Base-by-base conservation (phyloP, 2,888 invertebrate species). In the Craniophora ligustri region DNA sequence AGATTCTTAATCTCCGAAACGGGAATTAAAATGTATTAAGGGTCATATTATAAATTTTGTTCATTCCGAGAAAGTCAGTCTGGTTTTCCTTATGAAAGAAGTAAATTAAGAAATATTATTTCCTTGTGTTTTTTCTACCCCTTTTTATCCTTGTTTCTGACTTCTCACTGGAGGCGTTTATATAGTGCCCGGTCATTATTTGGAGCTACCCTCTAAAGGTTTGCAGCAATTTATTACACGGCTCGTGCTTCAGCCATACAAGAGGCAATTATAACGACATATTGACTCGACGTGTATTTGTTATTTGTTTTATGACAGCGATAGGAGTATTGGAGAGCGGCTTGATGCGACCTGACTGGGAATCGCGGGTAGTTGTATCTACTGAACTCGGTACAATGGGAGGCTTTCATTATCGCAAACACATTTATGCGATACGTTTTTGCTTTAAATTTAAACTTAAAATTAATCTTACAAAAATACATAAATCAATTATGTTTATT, bases 181-280 rank as follows among this genome's bases (percentile, higher is more conserved):
- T 71, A 51, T 56, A 59, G 62, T 55, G 58, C 32, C 18, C 49
- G 72, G 77, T 83, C 79, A 81, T 84, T 86, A 85, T 84, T 84
- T 80, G 76, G 78, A 82, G 62, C 76, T 72, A 78, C 68, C 67
- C 72, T 76, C 67, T 75, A 76, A 78, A 76, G 70, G 72, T 73
- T 72, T 76, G 69, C 76, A 73, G 72, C 70, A 76, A 80, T 83
- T 82, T 82, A 82, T 85, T 80, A 72, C 70, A 73, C 63, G 72
- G 68, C 65, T 76, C 69, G 74, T 65, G 67, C 72, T 71, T 69
- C 70, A 73, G 70, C 62, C 69, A 75, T 67, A 81, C 72, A 76
- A 87, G 84, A 79, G 85, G 83, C 86, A 88, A 91, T 90, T 88
- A 88, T 82, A 76, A 76, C 78, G 81, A 78, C 82, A 79, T 86